Evolutionary conservation across 92 coral and sea anemone species (phyloP), one percentile per base, ranked within the genome.

Genomic region (Metridium senile): DNA sequence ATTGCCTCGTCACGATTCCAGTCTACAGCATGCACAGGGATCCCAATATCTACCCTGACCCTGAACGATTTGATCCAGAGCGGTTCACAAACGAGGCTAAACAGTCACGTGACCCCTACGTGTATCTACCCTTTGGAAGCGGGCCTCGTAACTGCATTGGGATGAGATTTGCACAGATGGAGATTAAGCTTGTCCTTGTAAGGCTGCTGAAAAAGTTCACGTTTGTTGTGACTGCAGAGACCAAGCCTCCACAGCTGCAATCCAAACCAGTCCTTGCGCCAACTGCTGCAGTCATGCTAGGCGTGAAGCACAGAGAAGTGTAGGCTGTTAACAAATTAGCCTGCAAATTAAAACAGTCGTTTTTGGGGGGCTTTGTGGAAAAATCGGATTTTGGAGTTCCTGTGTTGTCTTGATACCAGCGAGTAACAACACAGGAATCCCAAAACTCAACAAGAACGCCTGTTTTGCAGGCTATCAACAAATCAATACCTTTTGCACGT

Each of bases 31-130:
- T 86, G 18, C 90, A 86, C 30, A 74, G 68, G 19, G 87, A 81
- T 30, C 87, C 87, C 17, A 51, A 49, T 20, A 39, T 76, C 66
- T 86, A 87, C 87, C 84, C 81, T 11, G 46, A 82, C 27, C 90
- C 87, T 33, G 90, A 86, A 16, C 82, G 62, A 28, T 86, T 75
- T 52, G 88, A 86, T 33, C 90, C 90, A 32, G 82, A 62, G 65
- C 57, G 91, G 34, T 87, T 87, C 67, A 31, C 85, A 4, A 71
- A 81, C 29, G 91, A 84, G 26, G 79, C 54, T 23, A 87, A 87
- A 61, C 66, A 47, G 54, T 65, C 77, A 66, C 89, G 89, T 66
- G 80, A 82, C 58, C 90, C 90, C 0, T 86, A 75, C 65, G 21
- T 20, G 21, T 86, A 81, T 72, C 64, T 86, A 26, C 88, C 90